Evolutionary conservation across 1,140 invertebrate genomes (phyloP), one percentile per base, ranked within the genome.

Genomic region (Camponotus vicinus): DNA sequence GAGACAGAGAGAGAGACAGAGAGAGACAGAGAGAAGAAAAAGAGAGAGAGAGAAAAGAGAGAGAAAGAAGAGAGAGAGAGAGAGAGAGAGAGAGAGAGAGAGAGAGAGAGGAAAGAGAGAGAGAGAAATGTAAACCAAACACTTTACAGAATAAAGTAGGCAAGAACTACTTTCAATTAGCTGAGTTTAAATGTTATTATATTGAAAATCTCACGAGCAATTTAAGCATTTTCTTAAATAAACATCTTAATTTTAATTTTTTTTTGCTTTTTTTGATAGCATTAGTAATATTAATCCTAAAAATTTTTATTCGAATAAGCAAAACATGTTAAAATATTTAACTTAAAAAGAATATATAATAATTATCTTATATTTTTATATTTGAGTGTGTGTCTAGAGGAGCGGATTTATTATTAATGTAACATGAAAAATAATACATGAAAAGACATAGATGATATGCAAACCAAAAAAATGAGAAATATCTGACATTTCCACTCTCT

Each of bases 121-220:
- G 42, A 63, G 57, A 15, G 9, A 55, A 45, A 55, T 6, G 52
- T 7, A 64, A 63, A 87, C 34, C 45, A 78, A 87, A 85, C 67
- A 42, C 75, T 90, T 87, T 69, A 55, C 69, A 18, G 64, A 57
- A 40, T 73, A 15, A 40, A 73, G 34, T 66, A 87, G 61, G 73
- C 64, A 83, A 85, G 52, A 90, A 34, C 59, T 79, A 87, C 45
- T 87, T 77, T 66, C 80, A 49, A 67, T 84, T 86, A 87, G 61
- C 55, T 61, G 45, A 63, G 86, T 84, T 84, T 71, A 52, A 49
- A 6, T 27, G 1, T 27, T 86, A 63, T 70, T n/a, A 40, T 55
- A 80, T 59, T 75, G 1, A 64, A 87, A 21, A 59, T 37, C 76
- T 82, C 71, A 77, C 27, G 45, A 66, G 32, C 59, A 61, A 83